These are phyloP conservation scores for Gymnocephalus cernua DNA, from an alignment of 2,113 vertebrate species.

Conservation along the genomic window DNA sequence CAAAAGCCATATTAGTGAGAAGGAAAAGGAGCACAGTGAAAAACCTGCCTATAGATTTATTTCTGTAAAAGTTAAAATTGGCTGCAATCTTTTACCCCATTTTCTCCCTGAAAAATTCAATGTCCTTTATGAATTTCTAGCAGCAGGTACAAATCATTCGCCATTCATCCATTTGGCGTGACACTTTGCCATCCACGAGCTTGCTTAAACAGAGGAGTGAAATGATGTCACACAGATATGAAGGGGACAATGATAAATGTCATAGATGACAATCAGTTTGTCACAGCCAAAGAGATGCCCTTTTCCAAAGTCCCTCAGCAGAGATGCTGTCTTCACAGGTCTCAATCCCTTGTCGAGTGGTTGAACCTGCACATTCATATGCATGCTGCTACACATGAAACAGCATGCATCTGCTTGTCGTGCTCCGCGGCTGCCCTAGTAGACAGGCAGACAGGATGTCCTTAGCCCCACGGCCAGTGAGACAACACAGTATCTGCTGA, in stretches of 20 bases:
- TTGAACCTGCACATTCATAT: conserved; percentile 84
- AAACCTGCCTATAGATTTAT: conserved; percentile 69
- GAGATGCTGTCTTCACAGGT: conserved; percentile 72
- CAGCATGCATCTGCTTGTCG: conserved; percentile 73
- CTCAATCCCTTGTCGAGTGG: conserved; percentile 80
- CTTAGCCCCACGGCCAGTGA: conserved; percentile 63
- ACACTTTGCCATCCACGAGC: conserved; percentile 37
- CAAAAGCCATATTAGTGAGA: conserved; percentile 66
- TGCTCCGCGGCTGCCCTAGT: conserved; percentile 25
- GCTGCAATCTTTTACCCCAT: conserved; percentile 18
- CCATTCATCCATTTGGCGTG: conserved; percentile 13
- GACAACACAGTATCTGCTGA: conserved; percentile 69
- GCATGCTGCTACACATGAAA: conserved; percentile 78
- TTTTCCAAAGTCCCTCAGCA: conserved; percentile 79
- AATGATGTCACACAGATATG: conserved; percentile 65
- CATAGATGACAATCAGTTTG: conserved; percentile 80
- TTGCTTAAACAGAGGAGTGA: conserved; percentile 33
- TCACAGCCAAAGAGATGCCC: conserved; percentile 78
- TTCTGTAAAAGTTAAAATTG: conserved; percentile 67
- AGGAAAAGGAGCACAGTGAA: conserved; percentile 38
- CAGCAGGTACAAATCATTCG: conserved; percentile 24
- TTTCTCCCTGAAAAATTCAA: conserved; percentile 27
- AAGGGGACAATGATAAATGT: conserved; percentile 81
- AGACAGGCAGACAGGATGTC: conserved; percentile 74
- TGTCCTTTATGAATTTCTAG: conserved; percentile 37